These are phyloP conservation scores for Ganaspis sp. DNA, from an alignment of 1,140 invertebrate species.

Conservation along the genomic window DNA sequence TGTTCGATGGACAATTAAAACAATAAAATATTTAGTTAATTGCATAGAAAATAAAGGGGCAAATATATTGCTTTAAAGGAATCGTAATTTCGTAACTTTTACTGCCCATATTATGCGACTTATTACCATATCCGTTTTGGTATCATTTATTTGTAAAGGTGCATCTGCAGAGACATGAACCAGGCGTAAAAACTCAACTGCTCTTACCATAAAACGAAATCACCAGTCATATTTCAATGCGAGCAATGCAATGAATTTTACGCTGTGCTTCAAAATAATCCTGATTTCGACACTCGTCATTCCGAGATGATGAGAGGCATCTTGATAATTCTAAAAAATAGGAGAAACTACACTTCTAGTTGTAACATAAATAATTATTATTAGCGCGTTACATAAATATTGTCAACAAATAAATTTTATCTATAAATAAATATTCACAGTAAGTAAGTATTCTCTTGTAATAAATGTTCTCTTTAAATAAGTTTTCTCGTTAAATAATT, in stretches of 20 bases:
- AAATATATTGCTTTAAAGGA: constrained; percentile 2
- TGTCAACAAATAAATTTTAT: too few species aligned
- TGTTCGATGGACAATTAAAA: too few species aligned
- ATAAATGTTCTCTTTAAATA: too few species aligned
- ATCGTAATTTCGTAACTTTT: constrained; percentile 10
- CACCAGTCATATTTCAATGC: constrained; percentile 6
- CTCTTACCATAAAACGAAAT: constrained; percentile 7
- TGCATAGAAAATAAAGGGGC: background rate
- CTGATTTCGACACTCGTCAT: constrained; percentile 11
- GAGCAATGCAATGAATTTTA: background rate
- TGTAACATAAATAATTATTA: background rate
- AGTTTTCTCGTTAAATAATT: too few species aligned
- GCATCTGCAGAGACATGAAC: background rate
- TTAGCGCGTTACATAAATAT: too few species aligned
- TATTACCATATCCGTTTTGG: constrained; percentile 27
- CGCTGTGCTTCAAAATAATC: constrained; percentile 4
- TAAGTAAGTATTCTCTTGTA: too few species aligned
- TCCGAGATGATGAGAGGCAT: background rate
- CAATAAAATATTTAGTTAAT: background rate
- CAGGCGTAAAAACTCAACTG: constrained; percentile 7
- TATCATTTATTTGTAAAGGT: constrained; percentile 1
- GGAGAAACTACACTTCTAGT: background rate
- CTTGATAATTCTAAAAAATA: background rate
- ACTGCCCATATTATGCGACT: background rate
- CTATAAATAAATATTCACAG: too few species aligned